Evolutionary conservation across 2,113 vertebrate genomes (phyloP).

Genomic region (Ochotona curzoniae): DNA sequence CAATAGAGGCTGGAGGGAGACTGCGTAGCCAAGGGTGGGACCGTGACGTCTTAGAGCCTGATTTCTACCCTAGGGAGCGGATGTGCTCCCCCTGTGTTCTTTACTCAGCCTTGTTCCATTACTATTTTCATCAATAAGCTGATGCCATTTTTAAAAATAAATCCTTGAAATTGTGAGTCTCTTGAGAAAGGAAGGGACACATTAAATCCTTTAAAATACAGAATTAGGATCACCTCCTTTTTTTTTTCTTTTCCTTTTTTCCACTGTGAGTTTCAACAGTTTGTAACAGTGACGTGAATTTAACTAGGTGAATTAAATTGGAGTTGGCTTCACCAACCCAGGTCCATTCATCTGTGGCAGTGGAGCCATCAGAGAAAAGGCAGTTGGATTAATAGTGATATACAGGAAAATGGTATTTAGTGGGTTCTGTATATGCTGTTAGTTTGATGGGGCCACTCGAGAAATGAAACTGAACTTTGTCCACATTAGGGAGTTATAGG

Average conservation of each 20-base stretch:
- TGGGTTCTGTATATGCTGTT: neutral
- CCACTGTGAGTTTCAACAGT: neutral
- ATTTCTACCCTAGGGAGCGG: neutral
- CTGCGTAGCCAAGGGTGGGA: neutral
- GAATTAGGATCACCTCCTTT: neutral
- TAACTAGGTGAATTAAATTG: constrained; percentile 33
- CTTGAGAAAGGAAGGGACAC: neutral
- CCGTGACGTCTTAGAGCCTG: neutral
- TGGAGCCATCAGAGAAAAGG: constrained; percentile 3
- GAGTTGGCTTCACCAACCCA: constrained; percentile 20
- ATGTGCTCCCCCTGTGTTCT: neutral
- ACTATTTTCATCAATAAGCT: constrained; percentile 33
- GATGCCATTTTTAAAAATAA: constrained; percentile 13
- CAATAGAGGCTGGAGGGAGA: neutral
- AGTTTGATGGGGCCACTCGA: neutral
- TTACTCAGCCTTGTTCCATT: neutral
- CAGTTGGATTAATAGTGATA: neutral
- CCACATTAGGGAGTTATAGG: neutral
- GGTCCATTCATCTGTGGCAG: neutral
- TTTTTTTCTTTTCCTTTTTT: neutral
- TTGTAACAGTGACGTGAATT: constrained; percentile 22
- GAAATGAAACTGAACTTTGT: constrained; percentile 3
- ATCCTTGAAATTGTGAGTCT: constrained; percentile 20
- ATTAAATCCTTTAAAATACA: constrained; percentile 26
- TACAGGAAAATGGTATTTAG: neutral